phyloP scores from a whole-genome alignment of 2,888 invertebrate species.

The Pinctada fucata region DNA sequence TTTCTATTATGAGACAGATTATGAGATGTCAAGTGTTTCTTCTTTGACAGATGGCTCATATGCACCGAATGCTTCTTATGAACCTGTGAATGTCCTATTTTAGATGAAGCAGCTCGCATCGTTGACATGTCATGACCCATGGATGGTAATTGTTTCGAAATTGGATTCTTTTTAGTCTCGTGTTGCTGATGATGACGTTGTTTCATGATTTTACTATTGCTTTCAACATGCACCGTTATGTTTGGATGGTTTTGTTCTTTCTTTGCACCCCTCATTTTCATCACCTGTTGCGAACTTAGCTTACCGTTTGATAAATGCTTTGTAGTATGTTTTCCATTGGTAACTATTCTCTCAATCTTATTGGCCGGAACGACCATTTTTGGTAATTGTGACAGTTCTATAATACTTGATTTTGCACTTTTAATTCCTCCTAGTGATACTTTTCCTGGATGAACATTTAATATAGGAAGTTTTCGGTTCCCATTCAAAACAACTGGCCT shows the following conservation, averaged over 20 bases:
- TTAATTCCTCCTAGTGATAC: not conserved
- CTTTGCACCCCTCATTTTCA: not conserved
- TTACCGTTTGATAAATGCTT: not conserved
- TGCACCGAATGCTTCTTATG: no score
- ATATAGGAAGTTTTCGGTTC: constrained; percentile 9
- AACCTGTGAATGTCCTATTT: no score
- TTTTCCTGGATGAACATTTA: constrained; percentile 2
- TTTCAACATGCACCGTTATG: constrained; percentile 4
- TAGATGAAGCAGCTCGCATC: no score
- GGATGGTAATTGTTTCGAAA: no score
- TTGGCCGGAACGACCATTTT: constrained; percentile 25
- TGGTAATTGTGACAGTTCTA: constrained; percentile 16
- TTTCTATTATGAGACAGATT: no score
- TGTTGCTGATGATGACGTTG: no score
- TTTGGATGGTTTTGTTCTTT: not conserved
- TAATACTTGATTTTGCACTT: constrained; percentile 15
- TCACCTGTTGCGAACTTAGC: not conserved
- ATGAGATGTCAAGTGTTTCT: no score
- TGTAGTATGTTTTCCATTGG: not conserved
- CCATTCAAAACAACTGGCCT: not conserved
- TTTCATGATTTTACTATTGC: not conserved
- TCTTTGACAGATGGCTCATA: no score
- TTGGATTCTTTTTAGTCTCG: no score
- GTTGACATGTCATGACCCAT: no score
- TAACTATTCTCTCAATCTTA: constrained; percentile 16